These are phyloP conservation scores for Atherinomorus stipes DNA, from an alignment of 2,113 vertebrate species.

Conservation along the genomic window DNA sequence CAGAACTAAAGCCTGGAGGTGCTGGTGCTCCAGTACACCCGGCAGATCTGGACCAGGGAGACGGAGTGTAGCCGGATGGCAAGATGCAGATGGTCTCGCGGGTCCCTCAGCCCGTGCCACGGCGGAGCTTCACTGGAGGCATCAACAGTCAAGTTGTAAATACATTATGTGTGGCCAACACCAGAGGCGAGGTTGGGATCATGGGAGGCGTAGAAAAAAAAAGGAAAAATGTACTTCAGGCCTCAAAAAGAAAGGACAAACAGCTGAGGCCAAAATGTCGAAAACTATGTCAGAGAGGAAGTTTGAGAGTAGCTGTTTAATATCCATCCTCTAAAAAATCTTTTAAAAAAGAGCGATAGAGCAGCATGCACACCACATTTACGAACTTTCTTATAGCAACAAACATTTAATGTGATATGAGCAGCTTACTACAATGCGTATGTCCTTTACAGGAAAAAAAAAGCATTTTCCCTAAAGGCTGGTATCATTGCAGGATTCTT, in stretches of 20 bases:
- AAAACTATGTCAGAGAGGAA: constrained; percentile 27
- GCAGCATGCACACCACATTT: too few species aligned
- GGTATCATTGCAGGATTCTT: too few species aligned
- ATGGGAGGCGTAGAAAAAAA: constrained; percentile 46
- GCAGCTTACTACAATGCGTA: too few species aligned
- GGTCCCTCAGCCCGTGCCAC: constrained; percentile 52
- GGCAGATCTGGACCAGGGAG: constrained; percentile 65
- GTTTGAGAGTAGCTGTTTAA: constrained; percentile 18
- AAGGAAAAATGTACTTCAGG: constrained; percentile 50
- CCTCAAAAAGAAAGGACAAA: constrained; percentile 45
- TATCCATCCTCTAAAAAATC: constrained; percentile 4
- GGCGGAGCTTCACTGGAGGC: constrained; percentile 71
- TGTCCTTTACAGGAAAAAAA: too few species aligned
- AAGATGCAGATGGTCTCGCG: constrained; percentile 59
- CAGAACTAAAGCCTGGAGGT: constrained; percentile 72
- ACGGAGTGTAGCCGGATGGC: constrained; percentile 47
- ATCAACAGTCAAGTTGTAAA: constrained; percentile 78
- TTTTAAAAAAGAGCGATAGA: too few species aligned
- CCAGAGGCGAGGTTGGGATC: constrained; percentile 64
- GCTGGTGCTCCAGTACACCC: constrained; percentile 65
- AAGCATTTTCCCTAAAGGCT: too few species aligned
- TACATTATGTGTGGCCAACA: constrained; percentile 77
- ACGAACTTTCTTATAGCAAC: too few species aligned
- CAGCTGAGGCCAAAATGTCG: constrained; percentile 41
- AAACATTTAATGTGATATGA: too few species aligned